A percentile compares a stretch with the other conserved stretches of the same genome.
phyloP scores from a whole-genome alignment of 2,797 vertebrate species.

The Selene dorsalis region DNA sequence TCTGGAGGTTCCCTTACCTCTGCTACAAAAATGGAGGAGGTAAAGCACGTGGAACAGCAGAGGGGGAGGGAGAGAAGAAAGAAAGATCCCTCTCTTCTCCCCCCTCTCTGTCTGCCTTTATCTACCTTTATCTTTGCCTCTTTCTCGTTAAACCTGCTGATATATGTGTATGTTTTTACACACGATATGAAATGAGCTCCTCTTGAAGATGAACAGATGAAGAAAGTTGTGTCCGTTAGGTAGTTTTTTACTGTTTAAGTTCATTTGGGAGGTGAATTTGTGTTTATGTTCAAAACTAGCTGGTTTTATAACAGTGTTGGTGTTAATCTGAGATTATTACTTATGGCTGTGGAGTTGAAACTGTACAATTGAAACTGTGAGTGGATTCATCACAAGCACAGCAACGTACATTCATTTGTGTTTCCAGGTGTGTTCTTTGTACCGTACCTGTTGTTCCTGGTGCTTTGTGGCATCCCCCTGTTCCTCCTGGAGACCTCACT shows the following conservation, averaged over 20 bases:
- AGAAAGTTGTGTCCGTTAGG: too few relatives aligned
- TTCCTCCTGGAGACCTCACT: constrained; percentile 91
- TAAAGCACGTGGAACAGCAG: constrained; percentile 33
- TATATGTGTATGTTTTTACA: too few relatives aligned
- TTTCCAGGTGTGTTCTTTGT: constrained; percentile 92
- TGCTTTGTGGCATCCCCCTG: constrained; percentile 90
- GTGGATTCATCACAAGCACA: not conserved
- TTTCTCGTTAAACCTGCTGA: too few relatives aligned
- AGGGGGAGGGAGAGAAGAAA: not conserved
- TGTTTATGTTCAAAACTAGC: too few relatives aligned
- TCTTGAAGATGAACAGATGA: too few relatives aligned
- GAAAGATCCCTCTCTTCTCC: not conserved
- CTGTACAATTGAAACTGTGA: not conserved
- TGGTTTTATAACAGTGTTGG: not conserved
- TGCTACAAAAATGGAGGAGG: constrained; percentile 86
- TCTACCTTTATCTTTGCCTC: too few relatives aligned
- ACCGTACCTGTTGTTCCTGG: constrained; percentile 94
- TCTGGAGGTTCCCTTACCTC: constrained; percentile 84
- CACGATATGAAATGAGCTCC: too few relatives aligned
- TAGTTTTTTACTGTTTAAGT: not conserved
- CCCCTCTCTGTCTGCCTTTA: too few relatives aligned
- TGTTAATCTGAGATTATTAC: not conserved
- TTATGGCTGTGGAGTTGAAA: not conserved
- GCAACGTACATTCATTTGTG: constrained; percentile 6
- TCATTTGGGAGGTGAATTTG: too few relatives aligned